These are phyloP conservation scores for Epiblema foenella DNA, from an alignment of 2,888 invertebrate genomes.

Conservation along the genomic window DNA sequence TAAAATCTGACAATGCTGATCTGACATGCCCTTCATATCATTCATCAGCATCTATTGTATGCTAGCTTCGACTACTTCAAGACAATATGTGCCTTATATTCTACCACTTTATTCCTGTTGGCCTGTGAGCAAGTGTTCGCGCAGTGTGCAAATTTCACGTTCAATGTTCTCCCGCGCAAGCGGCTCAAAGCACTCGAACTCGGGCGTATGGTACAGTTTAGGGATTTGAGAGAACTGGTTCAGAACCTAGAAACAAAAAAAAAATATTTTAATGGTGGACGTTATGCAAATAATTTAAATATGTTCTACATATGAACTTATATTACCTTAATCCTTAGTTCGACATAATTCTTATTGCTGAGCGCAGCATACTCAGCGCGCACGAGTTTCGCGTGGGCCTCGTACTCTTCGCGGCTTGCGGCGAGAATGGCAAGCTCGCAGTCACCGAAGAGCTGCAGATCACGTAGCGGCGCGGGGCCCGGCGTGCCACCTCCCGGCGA, in stretches of 20 bases:
- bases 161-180: constrained; percentile 74
- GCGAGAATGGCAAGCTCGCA: constrained; percentile 76
- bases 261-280: no score
- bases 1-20: no score
- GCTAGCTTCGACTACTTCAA: constrained; percentile 16
- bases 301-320: no score
- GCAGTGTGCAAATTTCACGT: constrained; percentile 68
- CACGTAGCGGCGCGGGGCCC: constrained; percentile 55
- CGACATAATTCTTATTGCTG: constrained; percentile 63
- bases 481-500: constrained; percentile 52
- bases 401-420: constrained; percentile 68
- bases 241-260: constrained; percentile 63
- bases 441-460: constrained; percentile 75
- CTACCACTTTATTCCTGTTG: constrained; percentile 55
- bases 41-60: constrained; percentile 2
- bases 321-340: constrained; percentile 69
- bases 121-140: constrained; percentile 65
- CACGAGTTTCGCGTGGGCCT: constrained; percentile 72
- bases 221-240: constrained; percentile 74
- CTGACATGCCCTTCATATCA: neutral
- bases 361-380: constrained; percentile 72
- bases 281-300: no score
- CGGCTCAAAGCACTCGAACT: constrained; percentile 71
- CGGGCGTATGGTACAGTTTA: constrained; percentile 71
- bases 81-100: constrained; percentile 1